Conservation (phyloP, 2,888 invertebrate species). For the Parasteatoda lunata region DNA sequence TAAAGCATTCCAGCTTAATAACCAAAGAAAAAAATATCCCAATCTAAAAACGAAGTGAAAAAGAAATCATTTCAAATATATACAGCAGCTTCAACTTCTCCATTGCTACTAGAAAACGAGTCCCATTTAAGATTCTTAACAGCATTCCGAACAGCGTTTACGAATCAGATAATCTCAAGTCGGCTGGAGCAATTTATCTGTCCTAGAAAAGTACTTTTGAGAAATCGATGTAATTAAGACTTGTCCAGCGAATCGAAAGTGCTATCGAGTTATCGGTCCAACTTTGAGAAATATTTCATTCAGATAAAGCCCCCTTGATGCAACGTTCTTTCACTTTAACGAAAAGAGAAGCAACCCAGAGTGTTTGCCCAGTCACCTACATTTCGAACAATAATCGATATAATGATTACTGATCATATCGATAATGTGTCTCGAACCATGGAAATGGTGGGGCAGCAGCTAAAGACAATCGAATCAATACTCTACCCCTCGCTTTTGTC, state of each 20-base stretch:
- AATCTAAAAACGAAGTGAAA: no score
- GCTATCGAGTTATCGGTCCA: neutral
- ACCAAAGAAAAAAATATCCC: no score
- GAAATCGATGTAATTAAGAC: neutral
- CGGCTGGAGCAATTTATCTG: no score
- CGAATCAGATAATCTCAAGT: no score
- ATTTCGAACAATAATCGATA: slow-evolving; percentile 18
- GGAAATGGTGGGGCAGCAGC: neutral
- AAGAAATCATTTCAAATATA: no score
- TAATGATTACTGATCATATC: slow-evolving; percentile 19
- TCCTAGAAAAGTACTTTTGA: no score
- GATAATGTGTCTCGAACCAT: slow-evolving; percentile 11
- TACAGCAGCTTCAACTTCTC: no score
- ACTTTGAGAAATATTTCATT: neutral
- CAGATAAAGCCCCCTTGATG: neutral
- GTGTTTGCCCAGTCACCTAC: neutral
- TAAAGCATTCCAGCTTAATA: no score
- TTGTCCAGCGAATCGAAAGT: neutral
- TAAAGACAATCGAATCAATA: neutral
- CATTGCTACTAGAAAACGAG: no score
- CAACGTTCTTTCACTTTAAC: neutral
- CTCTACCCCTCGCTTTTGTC: neutral
- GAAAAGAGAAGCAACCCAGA: neutral
- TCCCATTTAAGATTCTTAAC: no score
- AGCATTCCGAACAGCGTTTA: no score